phyloP scores from a whole-genome alignment of 2,113 vertebrate species.

The Crocuta crocuta region DNA sequence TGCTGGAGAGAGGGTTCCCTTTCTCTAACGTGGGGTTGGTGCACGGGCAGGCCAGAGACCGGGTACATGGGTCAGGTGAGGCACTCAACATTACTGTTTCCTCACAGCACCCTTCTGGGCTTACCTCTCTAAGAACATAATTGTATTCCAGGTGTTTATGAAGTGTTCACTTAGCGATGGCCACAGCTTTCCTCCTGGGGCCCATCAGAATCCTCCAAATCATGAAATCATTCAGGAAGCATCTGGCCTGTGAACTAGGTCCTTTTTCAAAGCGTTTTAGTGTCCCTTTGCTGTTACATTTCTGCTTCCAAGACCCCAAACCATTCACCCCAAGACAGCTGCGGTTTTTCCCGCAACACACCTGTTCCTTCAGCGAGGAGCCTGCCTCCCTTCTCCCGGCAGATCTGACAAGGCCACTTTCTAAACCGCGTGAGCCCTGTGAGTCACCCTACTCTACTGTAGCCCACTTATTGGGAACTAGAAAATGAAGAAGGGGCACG shows the following conservation, averaged over 20 bases:
- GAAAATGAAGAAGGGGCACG: too few species aligned
- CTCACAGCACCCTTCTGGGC: neutral
- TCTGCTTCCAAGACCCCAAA: neutral
- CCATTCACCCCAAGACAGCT: neutral
- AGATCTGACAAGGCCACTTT: neutral
- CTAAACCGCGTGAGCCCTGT: neutral
- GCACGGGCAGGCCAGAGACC: too few species aligned
- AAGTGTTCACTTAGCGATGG: neutral
- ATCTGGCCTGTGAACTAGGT: neutral
- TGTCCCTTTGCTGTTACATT: fast-evolving
- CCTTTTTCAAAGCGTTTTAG: neutral
- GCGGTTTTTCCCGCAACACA: too few species aligned
- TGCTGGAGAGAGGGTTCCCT: neutral
- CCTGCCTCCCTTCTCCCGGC: neutral
- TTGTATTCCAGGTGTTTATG: neutral
- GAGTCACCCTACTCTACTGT: neutral
- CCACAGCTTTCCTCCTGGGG: neutral
- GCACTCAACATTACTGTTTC: neutral
- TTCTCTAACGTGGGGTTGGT: fast-evolving
- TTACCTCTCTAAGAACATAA: neutral
- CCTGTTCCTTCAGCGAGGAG: neutral
- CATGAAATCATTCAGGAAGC: neutral
- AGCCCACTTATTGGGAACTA: neutral
- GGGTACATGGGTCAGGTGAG: fast-evolving
- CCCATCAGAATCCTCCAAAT: neutral